A percentile compares a stretch with the other conserved stretches of the same genome.
These are phyloP conservation scores for Tympanoctomys barrerae DNA, from an alignment of 2,797 vertebrate genomes.

Conservation along the genomic window DNA sequence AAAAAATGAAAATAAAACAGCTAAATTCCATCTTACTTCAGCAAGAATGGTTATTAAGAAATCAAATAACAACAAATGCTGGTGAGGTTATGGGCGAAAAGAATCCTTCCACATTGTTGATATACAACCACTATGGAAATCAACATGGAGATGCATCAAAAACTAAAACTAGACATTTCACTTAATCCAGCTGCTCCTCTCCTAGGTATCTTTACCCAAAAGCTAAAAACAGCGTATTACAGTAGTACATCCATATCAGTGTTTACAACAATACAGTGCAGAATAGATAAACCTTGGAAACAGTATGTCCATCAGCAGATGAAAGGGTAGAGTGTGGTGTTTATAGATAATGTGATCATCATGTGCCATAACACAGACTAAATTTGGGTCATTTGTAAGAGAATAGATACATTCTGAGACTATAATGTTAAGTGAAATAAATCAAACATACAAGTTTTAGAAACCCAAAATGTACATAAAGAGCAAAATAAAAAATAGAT, in stretches of 20 bases:
- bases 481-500: background rate
- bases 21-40: background rate
- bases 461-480: background rate
- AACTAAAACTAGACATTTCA: background rate
- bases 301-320: background rate
- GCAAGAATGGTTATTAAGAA: background rate
- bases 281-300: background rate
- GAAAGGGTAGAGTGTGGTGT: background rate
- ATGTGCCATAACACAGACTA: background rate
- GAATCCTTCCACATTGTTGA: background rate
- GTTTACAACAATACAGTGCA: background rate
- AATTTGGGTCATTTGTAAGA: background rate
- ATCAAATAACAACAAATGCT: background rate
- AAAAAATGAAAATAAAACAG: background rate
- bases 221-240: background rate
- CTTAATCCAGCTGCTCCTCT: background rate
- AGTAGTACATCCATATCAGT: background rate
- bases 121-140: background rate
- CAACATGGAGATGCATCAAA: background rate
- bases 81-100: background rate
- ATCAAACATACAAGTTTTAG: background rate
- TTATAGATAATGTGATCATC: background rate
- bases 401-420: background rate
- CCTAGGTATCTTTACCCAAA: background rate
- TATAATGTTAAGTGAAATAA: background rate